Conservation (phyloP, 2,797 vertebrate genomes). For the Eleutherodactylus coqui region DNA sequence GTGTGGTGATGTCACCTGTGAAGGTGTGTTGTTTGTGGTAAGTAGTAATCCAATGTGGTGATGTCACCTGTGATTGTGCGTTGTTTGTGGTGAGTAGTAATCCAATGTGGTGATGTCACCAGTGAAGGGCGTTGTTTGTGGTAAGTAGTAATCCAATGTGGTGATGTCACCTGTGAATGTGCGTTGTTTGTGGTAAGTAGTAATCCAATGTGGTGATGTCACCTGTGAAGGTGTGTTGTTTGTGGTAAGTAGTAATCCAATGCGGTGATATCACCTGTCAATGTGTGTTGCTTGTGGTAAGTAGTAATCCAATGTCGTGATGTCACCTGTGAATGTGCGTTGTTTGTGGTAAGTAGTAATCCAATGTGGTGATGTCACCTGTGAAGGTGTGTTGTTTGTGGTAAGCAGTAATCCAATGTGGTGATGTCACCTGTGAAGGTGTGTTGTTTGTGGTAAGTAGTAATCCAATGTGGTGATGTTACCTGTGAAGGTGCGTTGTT, state of each 20-base stretch:
- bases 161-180: not conserved
- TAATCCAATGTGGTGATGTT: not conserved
- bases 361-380: not conserved
- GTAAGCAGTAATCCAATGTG: not conserved
- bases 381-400: not conserved
- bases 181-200: not conserved
- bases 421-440: not conserved
- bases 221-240: too few species aligned
- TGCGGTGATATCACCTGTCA: not conserved
- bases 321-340: not conserved
- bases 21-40: not conserved
- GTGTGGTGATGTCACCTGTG: not conserved
- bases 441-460: not conserved
- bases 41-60: not conserved
- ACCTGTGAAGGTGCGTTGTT: too few species aligned
- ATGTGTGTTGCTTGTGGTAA: not conserved
- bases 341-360: not conserved
- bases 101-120: not conserved
- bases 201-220: not conserved
- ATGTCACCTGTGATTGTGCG: too few species aligned
- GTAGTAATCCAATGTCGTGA: not conserved
- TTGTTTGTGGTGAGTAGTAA: not conserved
- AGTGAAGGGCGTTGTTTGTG: not conserved
- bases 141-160: not conserved
- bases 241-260: not conserved